A percentile compares a stretch with the other conserved stretches of the same genome.
Evolutionary conservation across 2,113 vertebrate species (phyloP).

Genomic region (Kryptolebias marmoratus): DNA sequence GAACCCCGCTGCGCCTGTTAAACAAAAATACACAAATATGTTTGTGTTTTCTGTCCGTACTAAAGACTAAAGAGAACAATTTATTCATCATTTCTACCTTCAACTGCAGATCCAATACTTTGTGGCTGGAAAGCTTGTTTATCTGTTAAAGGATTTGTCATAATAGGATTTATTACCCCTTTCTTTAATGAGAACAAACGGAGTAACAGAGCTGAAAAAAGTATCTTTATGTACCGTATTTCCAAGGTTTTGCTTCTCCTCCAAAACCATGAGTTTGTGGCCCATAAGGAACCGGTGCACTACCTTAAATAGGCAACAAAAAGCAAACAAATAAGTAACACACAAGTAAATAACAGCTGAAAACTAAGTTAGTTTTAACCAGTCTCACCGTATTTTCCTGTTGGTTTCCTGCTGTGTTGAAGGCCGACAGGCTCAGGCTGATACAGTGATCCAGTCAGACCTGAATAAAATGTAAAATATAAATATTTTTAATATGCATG

Average conservation of each 20-base stretch:
- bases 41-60: neutral
- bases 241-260: constrained; percentile 47
- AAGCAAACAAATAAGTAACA: neutral
- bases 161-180: neutral
- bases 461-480: constrained; percentile 18
- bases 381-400: constrained; percentile 55
- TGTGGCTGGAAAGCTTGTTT: constrained; percentile 53
- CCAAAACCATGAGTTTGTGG: constrained; percentile 49
- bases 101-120: constrained; percentile 54
- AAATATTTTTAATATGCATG: too few relatives aligned
- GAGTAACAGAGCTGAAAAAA: neutral
- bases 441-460: constrained; percentile 32
- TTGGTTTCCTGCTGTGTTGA: constrained; percentile 32
- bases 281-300: constrained; percentile 34
- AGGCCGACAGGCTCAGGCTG: constrained; percentile 40
- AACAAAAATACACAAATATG: neutral
- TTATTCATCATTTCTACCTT: constrained; percentile 40
- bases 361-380: neutral
- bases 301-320: constrained; percentile 46
- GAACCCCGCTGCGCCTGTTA: constrained; percentile 43
- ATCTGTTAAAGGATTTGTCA: constrained; percentile 38
- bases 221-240: constrained; percentile 52
- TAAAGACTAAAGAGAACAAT: constrained; percentile 17
- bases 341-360: neutral
- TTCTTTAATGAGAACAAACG: neutral